Percentiles rank a stretch among this genome's conserved stretches.
phyloP scores from a whole-genome alignment of 2,113 vertebrate species.

The Calonectris borealis region DNA sequence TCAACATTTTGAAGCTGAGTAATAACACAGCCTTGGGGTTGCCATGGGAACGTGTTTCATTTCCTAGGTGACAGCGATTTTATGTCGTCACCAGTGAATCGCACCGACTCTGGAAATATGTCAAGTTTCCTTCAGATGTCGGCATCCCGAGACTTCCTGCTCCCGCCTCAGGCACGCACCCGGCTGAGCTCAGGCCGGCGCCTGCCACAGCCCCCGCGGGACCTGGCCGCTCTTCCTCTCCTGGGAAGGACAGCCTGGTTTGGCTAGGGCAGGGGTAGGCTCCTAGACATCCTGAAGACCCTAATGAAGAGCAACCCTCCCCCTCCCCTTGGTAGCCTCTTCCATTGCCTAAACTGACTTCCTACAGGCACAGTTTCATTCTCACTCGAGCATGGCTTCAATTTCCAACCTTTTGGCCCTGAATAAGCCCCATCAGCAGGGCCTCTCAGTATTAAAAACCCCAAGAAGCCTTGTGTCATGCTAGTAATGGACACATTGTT shows the following conservation, averaged over 20 bases:
- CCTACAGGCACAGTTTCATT: not conserved
- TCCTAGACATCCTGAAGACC: not conserved
- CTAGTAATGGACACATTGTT: not conserved
- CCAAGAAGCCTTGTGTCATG: not conserved
- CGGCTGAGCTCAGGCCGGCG: fast-evolving
- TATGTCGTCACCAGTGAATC: conserved; percentile 72
- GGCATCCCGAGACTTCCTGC: not conserved
- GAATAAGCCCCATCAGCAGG: not conserved
- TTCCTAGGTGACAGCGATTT: conserved; percentile 75
- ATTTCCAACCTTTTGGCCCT: not conserved
- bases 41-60: conserved; percentile 77
- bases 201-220: fast-evolving
- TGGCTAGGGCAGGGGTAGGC: not conserved
- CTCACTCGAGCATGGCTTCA: not conserved
- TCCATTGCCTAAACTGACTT: not conserved
- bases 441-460: not conserved
- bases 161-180: fast-evolving
- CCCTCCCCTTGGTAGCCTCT: not conserved
- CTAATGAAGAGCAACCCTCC: not conserved
- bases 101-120: conserved; percentile 52
- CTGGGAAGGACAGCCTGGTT: not conserved
- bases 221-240: fast-evolving
- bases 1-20: conserved; percentile 68
- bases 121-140: not conserved
- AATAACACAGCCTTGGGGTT: conserved; percentile 71